Percentiles rank a stretch among this genome's conserved stretches.
Evolutionary conservation across 2,797 vertebrate genomes (phyloP).

Genomic region (Ceyx erithaca): DNA sequence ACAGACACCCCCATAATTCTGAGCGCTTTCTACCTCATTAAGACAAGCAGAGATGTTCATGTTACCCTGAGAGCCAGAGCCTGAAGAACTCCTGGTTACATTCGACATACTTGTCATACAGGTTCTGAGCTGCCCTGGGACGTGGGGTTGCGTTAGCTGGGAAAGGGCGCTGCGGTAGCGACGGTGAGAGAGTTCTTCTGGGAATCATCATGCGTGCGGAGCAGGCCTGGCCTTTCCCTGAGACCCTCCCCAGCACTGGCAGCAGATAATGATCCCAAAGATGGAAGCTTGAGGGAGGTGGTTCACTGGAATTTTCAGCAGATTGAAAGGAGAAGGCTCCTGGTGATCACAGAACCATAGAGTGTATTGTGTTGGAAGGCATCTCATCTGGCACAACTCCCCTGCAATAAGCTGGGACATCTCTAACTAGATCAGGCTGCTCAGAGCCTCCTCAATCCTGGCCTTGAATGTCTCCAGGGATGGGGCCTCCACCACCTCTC

Average conservation of each 20-base stretch:
- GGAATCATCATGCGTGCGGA: not conserved
- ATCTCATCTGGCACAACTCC: no score
- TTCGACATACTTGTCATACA: slow-evolving; percentile 21
- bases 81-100: not conserved
- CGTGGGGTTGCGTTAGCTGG: not conserved
- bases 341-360: no score
- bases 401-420: no score
- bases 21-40: slow-evolving; percentile 6
- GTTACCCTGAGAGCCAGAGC: not conserved
- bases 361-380: no score
- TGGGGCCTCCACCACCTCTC: no score
- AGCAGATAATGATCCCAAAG: rapidly evolving
- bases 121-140: slow-evolving; percentile 59
- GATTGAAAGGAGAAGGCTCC: not conserved
- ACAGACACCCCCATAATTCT: not conserved
- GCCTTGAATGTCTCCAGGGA: no score
- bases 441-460: no score
- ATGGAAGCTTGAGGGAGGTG: not conserved
- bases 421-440: no score
- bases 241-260: not conserved
- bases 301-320: not conserved
- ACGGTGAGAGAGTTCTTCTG: not conserved
- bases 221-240: not conserved
- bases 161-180: not conserved
- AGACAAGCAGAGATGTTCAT: not conserved